Base-by-base conservation (phyloP, 2,797 vertebrate genomes). In the Characodon lateralis region DNA sequence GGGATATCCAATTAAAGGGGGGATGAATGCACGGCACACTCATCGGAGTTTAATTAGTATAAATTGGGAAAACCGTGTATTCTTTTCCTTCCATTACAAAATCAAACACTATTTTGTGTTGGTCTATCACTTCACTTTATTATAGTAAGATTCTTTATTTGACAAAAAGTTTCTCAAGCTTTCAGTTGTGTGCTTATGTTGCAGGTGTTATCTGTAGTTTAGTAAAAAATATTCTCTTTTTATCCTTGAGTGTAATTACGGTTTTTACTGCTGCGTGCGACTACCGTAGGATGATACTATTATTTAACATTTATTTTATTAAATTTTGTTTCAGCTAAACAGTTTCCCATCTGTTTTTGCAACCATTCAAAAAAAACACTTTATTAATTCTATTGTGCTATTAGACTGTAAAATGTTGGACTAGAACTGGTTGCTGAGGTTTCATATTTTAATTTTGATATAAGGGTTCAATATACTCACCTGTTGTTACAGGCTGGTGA, bases 401-500 rank as follows among this genome's bases (percentile, higher is more conserved):
- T 20, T 63, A 5, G n/a, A 26, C 55, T 66, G 53, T 63, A 14
- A 53, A 31, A 69, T 16, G 13, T 22, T 71, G 22, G 8, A n/a
- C 14, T 56, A 14, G 6, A 31, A 55, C 66, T 24, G 10, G 20
- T 20, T 2, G 6, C 53, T 8, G 24, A 20, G 28, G 71, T 65
- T 28, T 12, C 24, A 68, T 9, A 18, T 31, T 2, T 24, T 41
- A 2, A 16, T 3, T 69, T 18, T 72, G 74, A 8, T 48, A 6
- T 12, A 8, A 74, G 28, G 22, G 13, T 66, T 35, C 2, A 63
- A 46, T 55, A 56, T 66, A 81, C 90, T 78, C 28, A 95, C 96
- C 96, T 94, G 90, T 84, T 86, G 86, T 97, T 99, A 99, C 96
- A 99, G 97, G 96, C 98, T 98, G 95, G 98, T 99, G 95, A 99